These are phyloP conservation scores for Sebastiscus tertius DNA, from an alignment of 2,797 vertebrate genomes.

Conservation along the genomic window DNA sequence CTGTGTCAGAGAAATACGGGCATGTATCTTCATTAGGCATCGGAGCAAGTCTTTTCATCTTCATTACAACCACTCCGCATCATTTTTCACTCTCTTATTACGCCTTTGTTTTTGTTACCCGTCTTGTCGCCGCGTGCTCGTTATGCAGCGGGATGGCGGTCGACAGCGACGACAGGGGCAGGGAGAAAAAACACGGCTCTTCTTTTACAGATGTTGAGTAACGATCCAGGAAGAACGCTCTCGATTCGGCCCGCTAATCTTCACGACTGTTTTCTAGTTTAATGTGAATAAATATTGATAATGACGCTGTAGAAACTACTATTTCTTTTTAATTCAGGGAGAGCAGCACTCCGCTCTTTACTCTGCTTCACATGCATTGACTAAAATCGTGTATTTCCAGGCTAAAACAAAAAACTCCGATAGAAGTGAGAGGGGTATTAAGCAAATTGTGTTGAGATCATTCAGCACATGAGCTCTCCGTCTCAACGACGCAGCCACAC, in stretches of 20 bases:
- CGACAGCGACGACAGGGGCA: background rate
- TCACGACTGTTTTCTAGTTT: constrained; percentile 30
- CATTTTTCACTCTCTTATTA: constrained; percentile 81
- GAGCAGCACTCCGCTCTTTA: constrained; percentile 23
- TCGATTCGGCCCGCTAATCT: background rate
- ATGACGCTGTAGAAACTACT: constrained; percentile 21
- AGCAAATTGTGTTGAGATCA: constrained; percentile 45
- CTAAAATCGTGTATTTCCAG: constrained; percentile 25
- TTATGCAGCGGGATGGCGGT: constrained; percentile 40
- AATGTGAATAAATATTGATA: constrained; percentile 55
- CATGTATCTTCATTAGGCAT: constrained; percentile 84
- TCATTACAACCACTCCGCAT: constrained; percentile 75
- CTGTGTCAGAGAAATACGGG: constrained; percentile 75
- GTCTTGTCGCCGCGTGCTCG: constrained; percentile 46
- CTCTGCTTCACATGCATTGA: background rate
- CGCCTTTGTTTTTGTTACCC: constrained; percentile 70
- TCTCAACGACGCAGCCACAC: constrained; percentile 22
- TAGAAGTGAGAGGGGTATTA: constrained; percentile 25
- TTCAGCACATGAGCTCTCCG: constrained; percentile 27
- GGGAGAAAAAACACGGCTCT: constrained; percentile 30
- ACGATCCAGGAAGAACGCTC: constrained; percentile 3
- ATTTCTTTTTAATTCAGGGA: constrained; percentile 41
- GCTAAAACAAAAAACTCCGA: background rate
- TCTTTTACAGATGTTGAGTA: constrained; percentile 50
- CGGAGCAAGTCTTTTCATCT: constrained; percentile 80